Conservation (phyloP, 2,797 vertebrate species). For the Peromyscus eremicus region DNA sequence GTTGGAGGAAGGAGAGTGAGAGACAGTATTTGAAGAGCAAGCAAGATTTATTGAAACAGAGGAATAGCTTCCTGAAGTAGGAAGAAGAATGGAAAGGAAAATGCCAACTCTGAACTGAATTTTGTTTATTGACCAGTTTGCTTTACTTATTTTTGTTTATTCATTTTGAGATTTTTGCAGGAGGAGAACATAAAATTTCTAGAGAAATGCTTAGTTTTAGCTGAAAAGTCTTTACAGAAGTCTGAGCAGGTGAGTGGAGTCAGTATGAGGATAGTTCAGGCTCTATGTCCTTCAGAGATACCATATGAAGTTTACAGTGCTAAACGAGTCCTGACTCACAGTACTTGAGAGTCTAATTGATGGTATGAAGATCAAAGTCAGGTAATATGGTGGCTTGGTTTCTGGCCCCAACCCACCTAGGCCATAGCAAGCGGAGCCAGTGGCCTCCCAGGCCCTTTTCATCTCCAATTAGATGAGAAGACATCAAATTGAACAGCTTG, state of each 20-base stretch:
- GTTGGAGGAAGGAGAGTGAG: background rate
- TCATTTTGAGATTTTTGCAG: background rate
- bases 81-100: background rate
- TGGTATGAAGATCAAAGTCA: background rate
- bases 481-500: background rate
- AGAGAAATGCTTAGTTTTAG: background rate
- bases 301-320: background rate
- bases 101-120: background rate
- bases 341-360: background rate
- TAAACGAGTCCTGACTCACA: background rate
- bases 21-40: background rate
- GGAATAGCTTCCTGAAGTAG: background rate
- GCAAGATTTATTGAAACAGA: background rate
- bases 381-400: background rate
- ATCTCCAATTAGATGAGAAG: background rate
- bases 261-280: background rate
- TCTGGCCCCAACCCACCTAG: background rate
- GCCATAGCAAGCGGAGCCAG: background rate
- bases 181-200: background rate
- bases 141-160: background rate
- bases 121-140: background rate
- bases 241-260: background rate
- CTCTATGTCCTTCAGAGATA: background rate
- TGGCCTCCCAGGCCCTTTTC: background rate
- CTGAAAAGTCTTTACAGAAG: conserved; percentile 16